Evolutionary conservation across 2,797 vertebrate species (phyloP).

Genomic region (Morus bassanus): DNA sequence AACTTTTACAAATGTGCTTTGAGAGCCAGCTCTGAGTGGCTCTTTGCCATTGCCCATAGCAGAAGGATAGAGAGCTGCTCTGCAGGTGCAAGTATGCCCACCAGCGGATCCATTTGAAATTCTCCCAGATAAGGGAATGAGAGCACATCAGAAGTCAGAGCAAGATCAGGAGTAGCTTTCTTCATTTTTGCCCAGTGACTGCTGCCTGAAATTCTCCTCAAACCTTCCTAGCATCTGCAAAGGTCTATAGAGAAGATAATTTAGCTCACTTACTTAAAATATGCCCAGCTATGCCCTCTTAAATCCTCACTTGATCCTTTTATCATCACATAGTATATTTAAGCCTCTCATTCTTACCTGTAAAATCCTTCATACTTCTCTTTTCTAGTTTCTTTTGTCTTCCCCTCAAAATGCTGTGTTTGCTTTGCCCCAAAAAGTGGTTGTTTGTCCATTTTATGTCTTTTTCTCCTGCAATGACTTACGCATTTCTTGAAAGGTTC

Average conservation of each 20-base stretch:
- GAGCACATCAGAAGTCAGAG: not conserved
- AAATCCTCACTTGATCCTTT: constrained; percentile 9
- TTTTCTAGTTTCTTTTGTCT: constrained; percentile 26
- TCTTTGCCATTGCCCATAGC: not conserved
- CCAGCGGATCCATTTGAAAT: not conserved
- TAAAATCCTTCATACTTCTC: not conserved
- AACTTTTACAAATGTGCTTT: not conserved
- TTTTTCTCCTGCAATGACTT: not conserved
- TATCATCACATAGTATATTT: not conserved
- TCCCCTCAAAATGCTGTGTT: not conserved
- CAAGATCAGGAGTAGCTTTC: not conserved
- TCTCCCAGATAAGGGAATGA: not conserved
- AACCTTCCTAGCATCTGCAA: not conserved
- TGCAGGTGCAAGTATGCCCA: not conserved
- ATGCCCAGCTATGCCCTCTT: not conserved
- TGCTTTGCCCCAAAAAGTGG: not conserved
- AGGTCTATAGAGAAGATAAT: not conserved
- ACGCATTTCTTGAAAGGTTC: not conserved
- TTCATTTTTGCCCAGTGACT: not conserved
- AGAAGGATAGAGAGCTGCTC: not conserved
- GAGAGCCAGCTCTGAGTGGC: not conserved
- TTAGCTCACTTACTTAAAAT: constrained; percentile 8
- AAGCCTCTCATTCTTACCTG: constrained; percentile 1
- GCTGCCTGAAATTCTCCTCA: not conserved
- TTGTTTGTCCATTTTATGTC: not conserved